Percentiles rank a stretch among this genome's conserved stretches.
phyloP scores from a whole-genome alignment of 2,888 invertebrate genomes.

The Drosophila cognata region DNA sequence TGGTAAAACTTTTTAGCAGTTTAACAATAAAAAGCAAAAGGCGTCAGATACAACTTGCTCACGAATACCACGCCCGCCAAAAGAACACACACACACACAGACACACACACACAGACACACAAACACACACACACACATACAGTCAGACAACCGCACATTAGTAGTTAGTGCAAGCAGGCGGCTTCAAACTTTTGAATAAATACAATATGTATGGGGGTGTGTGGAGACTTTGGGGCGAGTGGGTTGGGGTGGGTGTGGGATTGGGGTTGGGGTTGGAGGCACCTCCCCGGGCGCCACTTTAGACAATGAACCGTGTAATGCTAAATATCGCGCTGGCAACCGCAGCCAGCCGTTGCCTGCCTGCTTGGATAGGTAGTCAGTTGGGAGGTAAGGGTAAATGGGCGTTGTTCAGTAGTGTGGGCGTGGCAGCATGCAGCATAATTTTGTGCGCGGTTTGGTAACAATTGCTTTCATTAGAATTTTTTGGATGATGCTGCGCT shows the following conservation, averaged over 20 bases:
- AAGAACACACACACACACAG: constrained; percentile 14
- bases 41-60: constrained; percentile 71
- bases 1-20: constrained; percentile 77
- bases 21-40: constrained; percentile 79
- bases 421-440: constrained; percentile 69
- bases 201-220: constrained; percentile 61
- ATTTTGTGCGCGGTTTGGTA: constrained; percentile 81
- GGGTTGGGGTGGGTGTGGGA: constrained; percentile 1
- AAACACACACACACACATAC: constrained; percentile 27
- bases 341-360: constrained; percentile 63
- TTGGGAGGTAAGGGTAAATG: background rate
- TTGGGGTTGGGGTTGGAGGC: constrained; percentile 5
- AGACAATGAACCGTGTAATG: constrained; percentile 81
- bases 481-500: constrained; percentile 52
- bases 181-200: constrained; percentile 77
- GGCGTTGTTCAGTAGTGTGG: constrained; percentile 11
- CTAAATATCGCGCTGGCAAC: constrained; percentile 76
- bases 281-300: constrained; percentile 75
- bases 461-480: constrained; percentile 81
- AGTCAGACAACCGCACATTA: constrained; percentile 71
- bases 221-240: background rate
- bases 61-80: constrained; percentile 59
- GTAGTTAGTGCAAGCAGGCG: constrained; percentile 81
- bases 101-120: constrained; percentile 16
- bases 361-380: constrained; percentile 4